These are phyloP conservation scores for Clarias platycephalus DNA, from an alignment of 2,797 vertebrate genomes.

Conservation along the genomic window DNA sequence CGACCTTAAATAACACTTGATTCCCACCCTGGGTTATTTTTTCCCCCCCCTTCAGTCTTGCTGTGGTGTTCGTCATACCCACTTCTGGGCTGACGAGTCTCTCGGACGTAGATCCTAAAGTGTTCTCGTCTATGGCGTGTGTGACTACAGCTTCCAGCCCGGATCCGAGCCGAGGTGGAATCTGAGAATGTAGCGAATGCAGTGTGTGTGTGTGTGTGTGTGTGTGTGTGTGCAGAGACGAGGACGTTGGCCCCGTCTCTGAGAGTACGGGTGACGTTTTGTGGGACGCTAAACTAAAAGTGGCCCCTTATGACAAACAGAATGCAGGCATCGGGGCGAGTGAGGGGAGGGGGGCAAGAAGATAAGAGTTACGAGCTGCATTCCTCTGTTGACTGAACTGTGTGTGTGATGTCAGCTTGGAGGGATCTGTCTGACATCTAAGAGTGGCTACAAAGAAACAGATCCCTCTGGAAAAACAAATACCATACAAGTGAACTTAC, in stretches of 20 bases:
- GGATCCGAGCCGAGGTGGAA: slow-evolving; percentile 36
- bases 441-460: slow-evolving; percentile 52
- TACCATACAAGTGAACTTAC: slow-evolving; percentile 63
- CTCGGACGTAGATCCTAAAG: neutral
- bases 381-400: slow-evolving; percentile 51
- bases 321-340: slow-evolving; percentile 38
- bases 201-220: neutral
- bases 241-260: neutral
- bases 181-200: neutral
- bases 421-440: slow-evolving; percentile 53
- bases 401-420: slow-evolving; percentile 49
- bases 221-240: neutral
- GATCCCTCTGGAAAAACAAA: slow-evolving; percentile 54
- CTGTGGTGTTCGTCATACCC: neutral
- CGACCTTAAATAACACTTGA: slow-evolving; percentile 4
- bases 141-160: slow-evolving; percentile 20
- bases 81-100: slow-evolving; percentile 6
- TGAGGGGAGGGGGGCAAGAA: slow-evolving; percentile 13
- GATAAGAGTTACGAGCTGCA: slow-evolving; percentile 52
- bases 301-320: slow-evolving; percentile 52
- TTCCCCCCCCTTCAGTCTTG: neutral
- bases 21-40: neutral
- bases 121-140: slow-evolving; percentile 20
- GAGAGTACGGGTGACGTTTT: slow-evolving; percentile 7
- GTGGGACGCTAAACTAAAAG: slow-evolving; percentile 34